These are phyloP conservation scores for Bufotes viridis DNA, from an alignment of 2,797 vertebrate genomes.

Conservation along the genomic window DNA sequence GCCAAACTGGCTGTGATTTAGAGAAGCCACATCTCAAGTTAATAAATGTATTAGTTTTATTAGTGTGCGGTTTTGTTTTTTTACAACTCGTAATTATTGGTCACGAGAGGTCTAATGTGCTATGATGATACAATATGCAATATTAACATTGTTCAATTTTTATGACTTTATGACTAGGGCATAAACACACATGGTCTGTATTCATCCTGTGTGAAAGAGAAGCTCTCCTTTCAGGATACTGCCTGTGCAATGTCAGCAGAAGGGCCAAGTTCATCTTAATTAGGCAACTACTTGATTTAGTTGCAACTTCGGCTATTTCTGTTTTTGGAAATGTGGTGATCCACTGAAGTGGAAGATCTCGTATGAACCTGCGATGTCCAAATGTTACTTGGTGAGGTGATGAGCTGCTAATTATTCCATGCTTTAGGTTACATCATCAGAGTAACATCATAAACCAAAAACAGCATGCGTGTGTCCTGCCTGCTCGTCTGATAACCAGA, in stretches of 20 bases:
- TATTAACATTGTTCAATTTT: neutral
- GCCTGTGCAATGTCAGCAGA: constrained; percentile 46
- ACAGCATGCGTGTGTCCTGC: constrained; percentile 5
- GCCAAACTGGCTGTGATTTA: no score
- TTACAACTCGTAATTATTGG: no score
- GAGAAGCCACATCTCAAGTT: no score
- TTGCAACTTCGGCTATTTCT: constrained; percentile 51
- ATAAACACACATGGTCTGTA: neutral
- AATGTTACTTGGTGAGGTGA: constrained; percentile 51
- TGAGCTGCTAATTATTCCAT: constrained; percentile 54
- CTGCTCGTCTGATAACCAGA: constrained; percentile 14
- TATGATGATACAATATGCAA: neutral
- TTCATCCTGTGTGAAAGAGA: constrained; percentile 7
- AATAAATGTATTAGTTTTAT: no score
- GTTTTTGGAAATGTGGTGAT: constrained; percentile 58
- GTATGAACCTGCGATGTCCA: constrained; percentile 14
- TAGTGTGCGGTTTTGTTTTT: no score
- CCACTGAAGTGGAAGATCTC: constrained; percentile 32
- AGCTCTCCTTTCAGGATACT: constrained; percentile 43
- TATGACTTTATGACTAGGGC: neutral
- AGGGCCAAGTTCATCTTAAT: constrained; percentile 42
- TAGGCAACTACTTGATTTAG: constrained; percentile 53
- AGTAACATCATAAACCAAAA: constrained; percentile 46
- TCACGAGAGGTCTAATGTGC: neutral
- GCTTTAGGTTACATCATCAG: constrained; percentile 45